Conservation (phyloP, 1,140 invertebrate species). For the Listronotus oregonensis region DNA sequence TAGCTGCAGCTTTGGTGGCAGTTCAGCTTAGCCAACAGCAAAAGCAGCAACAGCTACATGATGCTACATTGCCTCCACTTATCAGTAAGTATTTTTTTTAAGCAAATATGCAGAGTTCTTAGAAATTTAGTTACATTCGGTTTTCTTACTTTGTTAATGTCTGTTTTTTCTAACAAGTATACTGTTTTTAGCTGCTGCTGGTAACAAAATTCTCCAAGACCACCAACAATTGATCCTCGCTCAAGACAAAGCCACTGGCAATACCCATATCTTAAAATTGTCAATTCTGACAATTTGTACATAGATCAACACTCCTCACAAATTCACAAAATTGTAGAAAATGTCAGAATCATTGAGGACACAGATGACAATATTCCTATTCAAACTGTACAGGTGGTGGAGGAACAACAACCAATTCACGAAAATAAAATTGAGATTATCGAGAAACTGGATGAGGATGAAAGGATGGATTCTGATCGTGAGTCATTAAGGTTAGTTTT, state of each 20-base stretch:
- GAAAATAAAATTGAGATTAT: conserved; percentile 34
- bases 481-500: conserved; percentile 36
- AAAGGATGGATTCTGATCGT: conserved; percentile 49
- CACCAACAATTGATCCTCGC: conserved; percentile 46
- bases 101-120: neutral
- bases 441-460: conserved; percentile 50
- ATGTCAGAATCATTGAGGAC: conserved; percentile 34
- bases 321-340: conserved; percentile 42
- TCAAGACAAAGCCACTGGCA: conserved; percentile 43
- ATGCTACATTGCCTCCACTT: conserved; percentile 40
- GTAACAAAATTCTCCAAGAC: conserved; percentile 46
- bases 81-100: conserved; percentile 21
- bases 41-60: conserved; percentile 56
- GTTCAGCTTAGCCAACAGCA: conserved; percentile 61
- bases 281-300: conserved; percentile 50
- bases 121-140: neutral
- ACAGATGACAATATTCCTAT: conserved; percentile 28
- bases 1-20: conserved; percentile 60
- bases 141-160: too few relatives aligned
- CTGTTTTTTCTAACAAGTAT: too few relatives aligned
- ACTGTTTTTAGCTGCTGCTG: conserved; percentile 20
- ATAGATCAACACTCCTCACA: conserved; percentile 41
- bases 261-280: conserved; percentile 50
- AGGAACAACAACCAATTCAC: conserved; percentile 8
- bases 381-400: conserved; percentile 13